Conservation (phyloP, 2,113 vertebrate species). For the Mormoops blainvillei region DNA sequence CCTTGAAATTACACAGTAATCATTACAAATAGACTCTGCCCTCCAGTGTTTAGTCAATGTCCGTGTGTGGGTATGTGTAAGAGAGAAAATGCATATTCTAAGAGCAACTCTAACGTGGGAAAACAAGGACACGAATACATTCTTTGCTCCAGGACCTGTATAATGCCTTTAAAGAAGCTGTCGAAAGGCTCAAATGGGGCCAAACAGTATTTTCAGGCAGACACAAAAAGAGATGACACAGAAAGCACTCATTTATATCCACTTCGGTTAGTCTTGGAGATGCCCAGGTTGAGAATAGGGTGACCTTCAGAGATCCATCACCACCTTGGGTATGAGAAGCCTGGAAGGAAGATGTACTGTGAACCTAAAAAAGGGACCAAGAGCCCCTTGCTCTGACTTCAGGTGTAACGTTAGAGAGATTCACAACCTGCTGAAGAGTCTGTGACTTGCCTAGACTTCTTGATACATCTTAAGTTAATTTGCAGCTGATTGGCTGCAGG, state of each 20-base stretch:
- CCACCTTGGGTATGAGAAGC: not conserved
- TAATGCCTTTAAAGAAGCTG: slow-evolving; percentile 3
- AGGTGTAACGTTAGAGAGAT: not conserved
- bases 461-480: not conserved
- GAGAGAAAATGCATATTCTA: slow-evolving; percentile 13
- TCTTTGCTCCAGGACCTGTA: slow-evolving; percentile 52
- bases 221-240: not conserved
- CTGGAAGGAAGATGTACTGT: not conserved
- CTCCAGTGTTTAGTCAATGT: not conserved
- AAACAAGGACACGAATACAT: slow-evolving; percentile 69
- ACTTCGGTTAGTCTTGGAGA: not conserved
- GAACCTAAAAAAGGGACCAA: not conserved
- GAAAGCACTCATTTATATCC: not conserved
- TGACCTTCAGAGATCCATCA: not conserved
- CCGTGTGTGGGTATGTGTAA: not conserved
- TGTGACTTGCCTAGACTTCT: not conserved
- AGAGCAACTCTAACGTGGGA: slow-evolving; percentile 57
- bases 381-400: not conserved
- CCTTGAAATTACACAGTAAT: not conserved
- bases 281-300: not conserved
- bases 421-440: not conserved
- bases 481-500: not conserved
- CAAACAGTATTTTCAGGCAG: not conserved
- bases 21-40: not conserved
- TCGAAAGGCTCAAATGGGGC: not conserved